Evolutionary conservation across 2,113 vertebrate species (phyloP).

Genomic region (Hippocampus mohnikei): DNA sequence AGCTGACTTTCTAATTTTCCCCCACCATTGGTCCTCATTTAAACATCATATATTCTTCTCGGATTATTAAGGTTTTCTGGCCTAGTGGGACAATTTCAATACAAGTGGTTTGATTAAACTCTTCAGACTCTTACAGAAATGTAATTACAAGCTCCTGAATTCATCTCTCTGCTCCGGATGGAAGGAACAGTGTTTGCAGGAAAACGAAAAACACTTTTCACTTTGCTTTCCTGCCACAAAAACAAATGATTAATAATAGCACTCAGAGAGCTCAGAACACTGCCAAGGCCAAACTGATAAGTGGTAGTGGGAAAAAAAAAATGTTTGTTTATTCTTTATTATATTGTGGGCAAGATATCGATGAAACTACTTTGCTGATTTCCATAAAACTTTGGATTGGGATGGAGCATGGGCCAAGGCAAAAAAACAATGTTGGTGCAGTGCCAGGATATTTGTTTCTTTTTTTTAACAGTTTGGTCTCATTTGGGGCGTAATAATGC

Average conservation of each 20-base stretch:
- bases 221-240: background rate
- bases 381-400: background rate
- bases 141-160: background rate
- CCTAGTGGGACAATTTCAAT: background rate
- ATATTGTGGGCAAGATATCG: background rate
- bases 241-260: constrained; percentile 1
- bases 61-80: background rate
- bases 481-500: background rate
- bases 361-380: constrained; percentile 3
- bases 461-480: background rate
- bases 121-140: background rate
- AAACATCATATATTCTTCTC: background rate
- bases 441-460: background rate
- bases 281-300: background rate
- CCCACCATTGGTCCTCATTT: background rate
- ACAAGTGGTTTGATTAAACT: background rate
- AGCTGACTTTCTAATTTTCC: background rate
- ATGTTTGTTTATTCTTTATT: background rate
- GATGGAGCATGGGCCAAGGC: background rate
- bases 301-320: background rate
- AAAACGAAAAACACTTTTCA: background rate
- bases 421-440: constrained; percentile 3
- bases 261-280: background rate
- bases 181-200: background rate
- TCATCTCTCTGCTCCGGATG: background rate